Evolutionary conservation across 2,113 vertebrate genomes (phyloP), one percentile per base, ranked within the genome.

Genomic region (Pedionomus torquatus): DNA sequence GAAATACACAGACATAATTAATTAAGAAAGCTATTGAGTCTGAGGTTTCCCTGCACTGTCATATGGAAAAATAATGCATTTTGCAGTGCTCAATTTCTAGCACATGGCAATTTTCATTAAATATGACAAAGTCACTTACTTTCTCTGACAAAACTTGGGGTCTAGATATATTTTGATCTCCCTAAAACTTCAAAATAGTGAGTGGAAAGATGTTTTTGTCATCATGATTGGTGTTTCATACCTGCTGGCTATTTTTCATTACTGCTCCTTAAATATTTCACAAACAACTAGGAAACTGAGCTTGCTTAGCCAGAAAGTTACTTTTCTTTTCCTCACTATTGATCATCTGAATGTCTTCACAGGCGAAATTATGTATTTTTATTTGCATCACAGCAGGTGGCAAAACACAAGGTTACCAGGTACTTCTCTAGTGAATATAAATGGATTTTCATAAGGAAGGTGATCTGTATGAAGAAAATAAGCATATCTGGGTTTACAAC

Each of bases 91-190:
- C 94, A 94, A 90, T 90, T 97, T 96, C 86, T 78, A 28, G 70
- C 85, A 92, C 82, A 82, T 19, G 54, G 74, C 70, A 98, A 93
- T 96, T 96, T 94, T 89, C 97, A 97, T 96, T 96, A 93, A 91
- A 78, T 17, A 12, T 4, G 0, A 97, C 87, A 95, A 97, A 93
- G 82, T 44, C 77, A 7, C 64, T 60, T 87, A 46, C 93, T 95
- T 89, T 87, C 60, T 71, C 35, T 86, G 66, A 87, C 28, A 96
- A 83, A 97, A 86, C 21, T 89, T 86, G 72, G 54, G 48, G 80
- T 39, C 93, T 89, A 64, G 37, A 52, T 94, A 85, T 55, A 84
- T 88, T 95, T 87, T 75, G 61, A 83, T 93, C 79, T 93, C 66
- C 79, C 44, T 48, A 84, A 90, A 12, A 30, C 84, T 88, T 25